Evolutionary conservation across 2,113 vertebrate genomes (phyloP).

Genomic region (Symphodus melops): DNA sequence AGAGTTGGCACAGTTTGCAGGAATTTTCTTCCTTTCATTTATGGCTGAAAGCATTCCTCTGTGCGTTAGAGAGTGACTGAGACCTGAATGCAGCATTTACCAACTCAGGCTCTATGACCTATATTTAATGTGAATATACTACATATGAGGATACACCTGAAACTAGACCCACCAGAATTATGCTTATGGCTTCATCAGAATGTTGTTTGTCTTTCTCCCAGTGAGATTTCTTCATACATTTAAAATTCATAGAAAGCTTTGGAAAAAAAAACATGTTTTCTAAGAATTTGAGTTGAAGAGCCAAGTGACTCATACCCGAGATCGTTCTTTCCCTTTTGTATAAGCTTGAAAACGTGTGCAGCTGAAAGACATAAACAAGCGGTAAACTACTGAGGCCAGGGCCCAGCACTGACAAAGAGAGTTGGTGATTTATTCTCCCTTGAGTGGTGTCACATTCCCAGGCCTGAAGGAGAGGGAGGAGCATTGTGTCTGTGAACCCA

Average conservation of each 20-base stretch:
- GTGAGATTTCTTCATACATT: too few species aligned
- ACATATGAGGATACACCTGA: background rate
- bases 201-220: too few species aligned
- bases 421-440: constrained; percentile 56
- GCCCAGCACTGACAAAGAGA: constrained; percentile 34
- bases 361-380: constrained; percentile 36
- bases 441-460: constrained; percentile 69
- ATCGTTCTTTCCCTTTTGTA: background rate
- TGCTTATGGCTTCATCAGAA: too few species aligned
- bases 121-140: constrained; percentile 6
- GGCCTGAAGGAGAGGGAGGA: constrained; percentile 5
- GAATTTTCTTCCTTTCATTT: constrained; percentile 41
- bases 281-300: background rate
- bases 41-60: constrained; percentile 44
- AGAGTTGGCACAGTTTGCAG: constrained; percentile 48
- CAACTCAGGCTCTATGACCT: constrained; percentile 18
- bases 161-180: background rate
- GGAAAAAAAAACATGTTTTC: background rate
- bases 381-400: background rate
- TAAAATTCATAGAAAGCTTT: constrained; percentile 15
- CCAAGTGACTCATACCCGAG: background rate
- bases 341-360: constrained; percentile 4
- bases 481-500: constrained; percentile 9
- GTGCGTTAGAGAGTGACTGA: constrained; percentile 23
- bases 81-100: constrained; percentile 29